Evolutionary conservation across 2,113 vertebrate genomes (phyloP).

Genomic region (Crotalus helleri): DNA sequence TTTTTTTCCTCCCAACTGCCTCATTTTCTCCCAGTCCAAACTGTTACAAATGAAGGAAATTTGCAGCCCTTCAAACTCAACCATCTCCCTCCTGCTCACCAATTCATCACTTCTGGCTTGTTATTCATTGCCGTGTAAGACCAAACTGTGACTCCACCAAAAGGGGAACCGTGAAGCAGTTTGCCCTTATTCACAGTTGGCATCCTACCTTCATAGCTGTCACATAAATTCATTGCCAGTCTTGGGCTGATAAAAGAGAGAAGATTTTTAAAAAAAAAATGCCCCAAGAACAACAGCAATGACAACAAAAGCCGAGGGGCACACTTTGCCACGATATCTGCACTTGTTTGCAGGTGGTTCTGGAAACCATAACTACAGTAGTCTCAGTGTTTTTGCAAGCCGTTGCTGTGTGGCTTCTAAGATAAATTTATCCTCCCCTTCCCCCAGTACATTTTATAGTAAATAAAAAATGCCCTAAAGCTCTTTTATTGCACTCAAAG

Average conservation of each 20-base stretch:
- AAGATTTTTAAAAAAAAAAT: conserved; percentile 41
- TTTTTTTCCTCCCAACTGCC: neutral
- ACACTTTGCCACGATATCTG: conserved; percentile 60
- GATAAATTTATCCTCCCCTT: conserved; percentile 37
- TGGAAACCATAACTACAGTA: conserved; percentile 68
- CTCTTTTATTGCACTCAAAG: conserved; percentile 29
- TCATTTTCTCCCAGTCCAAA: neutral
- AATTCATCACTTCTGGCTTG: conserved; percentile 19
- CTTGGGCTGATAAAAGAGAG: conserved; percentile 57
- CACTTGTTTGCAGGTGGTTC: conserved; percentile 74
- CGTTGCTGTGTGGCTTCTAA: conserved; percentile 54
- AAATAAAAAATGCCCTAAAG: conserved; percentile 79
- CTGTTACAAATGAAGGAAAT: conserved; percentile 12
- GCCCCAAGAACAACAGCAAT: conserved; percentile 23
- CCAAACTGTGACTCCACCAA: conserved; percentile 59
- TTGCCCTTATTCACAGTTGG: conserved; percentile 72
- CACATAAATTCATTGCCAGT: conserved; percentile 75
- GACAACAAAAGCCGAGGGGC: conserved; percentile 53
- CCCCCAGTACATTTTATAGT: conserved; percentile 64
- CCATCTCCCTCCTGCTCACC: neutral
- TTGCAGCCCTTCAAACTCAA: conserved; percentile 16
- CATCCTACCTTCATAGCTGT: conserved; percentile 81
- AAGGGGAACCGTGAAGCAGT: conserved; percentile 37
- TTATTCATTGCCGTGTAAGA: conserved; percentile 59
- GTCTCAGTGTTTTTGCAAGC: conserved; percentile 56